Percentiles rank a stretch among this genome's conserved stretches.
Conservation (phyloP, 2,797 vertebrate species). For the Notoglanidium macrostoma region DNA sequence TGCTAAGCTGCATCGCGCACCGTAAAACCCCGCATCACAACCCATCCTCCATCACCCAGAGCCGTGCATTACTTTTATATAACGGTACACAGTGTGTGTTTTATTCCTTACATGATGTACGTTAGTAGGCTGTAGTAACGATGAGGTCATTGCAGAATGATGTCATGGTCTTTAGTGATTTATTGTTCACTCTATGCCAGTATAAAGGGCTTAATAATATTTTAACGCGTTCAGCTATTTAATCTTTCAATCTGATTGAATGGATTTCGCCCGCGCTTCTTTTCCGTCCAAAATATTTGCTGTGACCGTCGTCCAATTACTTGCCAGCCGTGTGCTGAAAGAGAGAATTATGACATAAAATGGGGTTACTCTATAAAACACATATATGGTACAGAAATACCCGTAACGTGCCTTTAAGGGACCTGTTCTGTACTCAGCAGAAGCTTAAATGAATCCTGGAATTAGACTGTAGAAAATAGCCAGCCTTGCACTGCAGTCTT, state of each 20-base stretch:
- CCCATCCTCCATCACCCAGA: background rate
- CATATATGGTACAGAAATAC: background rate
- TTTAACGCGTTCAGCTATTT: background rate
- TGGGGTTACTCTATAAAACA: background rate
- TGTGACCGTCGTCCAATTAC: background rate
- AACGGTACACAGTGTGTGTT: background rate
- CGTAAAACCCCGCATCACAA: no score
- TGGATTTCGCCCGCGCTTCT: no score
- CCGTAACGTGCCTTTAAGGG: background rate
- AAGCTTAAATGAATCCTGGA: background rate
- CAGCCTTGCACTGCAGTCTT: background rate
- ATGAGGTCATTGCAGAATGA: constrained; percentile 11
- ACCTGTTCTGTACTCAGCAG: background rate
- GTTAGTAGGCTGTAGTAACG: background rate
- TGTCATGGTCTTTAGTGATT: constrained; percentile 7
- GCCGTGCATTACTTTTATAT: background rate
- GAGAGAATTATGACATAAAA: background rate
- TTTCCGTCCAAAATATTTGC: background rate
- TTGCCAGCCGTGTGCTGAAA: background rate
- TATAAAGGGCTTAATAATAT: background rate
- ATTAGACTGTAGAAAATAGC: background rate
- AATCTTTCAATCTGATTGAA: background rate
- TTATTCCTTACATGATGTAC: background rate
- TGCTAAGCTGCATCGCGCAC: no score
- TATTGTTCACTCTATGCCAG: background rate